Evolutionary conservation across 2,113 vertebrate species (phyloP).

Genomic region (Myodes glareolus): DNA sequence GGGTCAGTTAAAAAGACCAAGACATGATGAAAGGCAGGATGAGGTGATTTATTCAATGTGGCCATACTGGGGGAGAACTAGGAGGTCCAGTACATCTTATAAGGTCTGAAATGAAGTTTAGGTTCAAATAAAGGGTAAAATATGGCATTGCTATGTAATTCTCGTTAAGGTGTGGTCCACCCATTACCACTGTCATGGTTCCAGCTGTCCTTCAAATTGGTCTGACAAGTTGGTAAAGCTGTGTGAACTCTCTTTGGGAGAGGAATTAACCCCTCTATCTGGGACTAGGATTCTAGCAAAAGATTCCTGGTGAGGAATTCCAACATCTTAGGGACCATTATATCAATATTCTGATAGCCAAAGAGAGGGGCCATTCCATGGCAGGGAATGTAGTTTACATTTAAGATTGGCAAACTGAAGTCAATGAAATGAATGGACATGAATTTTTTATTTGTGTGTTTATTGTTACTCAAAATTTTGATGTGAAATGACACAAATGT

Average conservation of each 20-base stretch:
- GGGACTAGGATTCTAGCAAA: background rate
- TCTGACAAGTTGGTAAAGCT: background rate
- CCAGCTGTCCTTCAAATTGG: too few relatives aligned
- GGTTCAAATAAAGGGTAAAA: background rate
- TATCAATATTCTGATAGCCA: conserved; percentile 5
- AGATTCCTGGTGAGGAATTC: background rate
- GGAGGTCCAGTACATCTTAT: background rate
- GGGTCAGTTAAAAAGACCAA: background rate
- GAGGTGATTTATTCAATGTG: background rate
- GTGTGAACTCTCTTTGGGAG: background rate
- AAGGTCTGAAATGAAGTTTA: background rate
- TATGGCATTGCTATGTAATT: background rate
- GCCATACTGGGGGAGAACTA: too few relatives aligned
- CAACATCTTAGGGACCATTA: background rate
- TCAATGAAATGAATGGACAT: background rate
- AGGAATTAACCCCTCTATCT: too few relatives aligned
- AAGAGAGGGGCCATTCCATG: background rate
- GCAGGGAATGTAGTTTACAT: background rate
- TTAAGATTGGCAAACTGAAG: background rate
- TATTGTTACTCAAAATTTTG: background rate
- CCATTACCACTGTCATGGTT: too few relatives aligned
- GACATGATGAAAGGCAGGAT: background rate
- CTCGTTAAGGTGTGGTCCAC: background rate
- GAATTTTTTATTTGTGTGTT: background rate
- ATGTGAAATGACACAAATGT: background rate